phyloP scores from a whole-genome alignment of 1,140 invertebrate species.

The Ephestia elutella region DNA sequence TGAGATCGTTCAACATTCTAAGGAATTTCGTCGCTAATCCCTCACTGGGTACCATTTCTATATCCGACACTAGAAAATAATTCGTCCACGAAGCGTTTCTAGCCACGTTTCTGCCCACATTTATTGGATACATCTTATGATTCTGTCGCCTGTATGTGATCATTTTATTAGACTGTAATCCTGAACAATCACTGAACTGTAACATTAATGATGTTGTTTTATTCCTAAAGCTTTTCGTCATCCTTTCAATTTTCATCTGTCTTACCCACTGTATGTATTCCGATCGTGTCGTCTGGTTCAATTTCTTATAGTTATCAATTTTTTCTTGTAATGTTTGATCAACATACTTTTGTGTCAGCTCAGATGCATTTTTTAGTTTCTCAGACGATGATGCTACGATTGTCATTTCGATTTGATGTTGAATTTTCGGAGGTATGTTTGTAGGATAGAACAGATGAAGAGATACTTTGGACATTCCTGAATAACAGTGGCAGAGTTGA shows the following conservation, averaged over 20 bases:
- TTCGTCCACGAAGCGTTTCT: slow-evolving; percentile 76
- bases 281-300: slow-evolving; percentile 49
- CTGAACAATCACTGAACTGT: slow-evolving; percentile 56
- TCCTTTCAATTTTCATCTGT: slow-evolving; percentile 53
- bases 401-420: slow-evolving; percentile 25
- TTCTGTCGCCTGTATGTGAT: slow-evolving; percentile 73
- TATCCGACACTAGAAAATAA: slow-evolving; percentile 84
- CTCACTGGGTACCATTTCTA: slow-evolving; percentile 83
- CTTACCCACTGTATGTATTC: slow-evolving; percentile 54
- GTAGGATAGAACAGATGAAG: slow-evolving; percentile 81
- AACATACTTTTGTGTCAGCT: slow-evolving; percentile 22
- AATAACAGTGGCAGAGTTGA: slow-evolving; percentile 78
- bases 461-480: slow-evolving; percentile 81
- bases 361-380: slow-evolving; percentile 9
- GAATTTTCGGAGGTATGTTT: slow-evolving; percentile 33
- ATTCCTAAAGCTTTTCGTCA: slow-evolving; percentile 38
- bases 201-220: slow-evolving; percentile 30
- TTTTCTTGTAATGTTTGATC: slow-evolving; percentile 41
- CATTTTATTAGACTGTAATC: slow-evolving; percentile 44
- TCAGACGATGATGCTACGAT: slow-evolving; percentile 29
- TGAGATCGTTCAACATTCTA: slow-evolving; percentile 75
- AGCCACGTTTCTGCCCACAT: slow-evolving; percentile 83
- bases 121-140: slow-evolving; percentile 82
- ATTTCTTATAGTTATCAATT: slow-evolving; percentile 46
- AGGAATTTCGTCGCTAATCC: slow-evolving; percentile 78